Evolutionary conservation across 2,797 vertebrate species (phyloP).

Genomic region (Scolopax rusticola): DNA sequence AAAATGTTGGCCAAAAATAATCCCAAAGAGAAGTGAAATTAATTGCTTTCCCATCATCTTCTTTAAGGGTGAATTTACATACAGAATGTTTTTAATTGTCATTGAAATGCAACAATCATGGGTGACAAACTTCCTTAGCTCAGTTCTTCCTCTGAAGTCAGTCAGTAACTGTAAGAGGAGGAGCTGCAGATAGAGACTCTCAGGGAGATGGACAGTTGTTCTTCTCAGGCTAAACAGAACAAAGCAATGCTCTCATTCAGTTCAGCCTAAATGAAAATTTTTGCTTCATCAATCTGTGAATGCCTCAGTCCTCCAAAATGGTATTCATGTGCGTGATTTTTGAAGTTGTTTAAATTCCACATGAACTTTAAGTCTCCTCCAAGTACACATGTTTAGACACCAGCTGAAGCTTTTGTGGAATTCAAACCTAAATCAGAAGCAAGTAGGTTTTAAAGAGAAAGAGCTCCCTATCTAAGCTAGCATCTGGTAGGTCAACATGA

Average conservation of each 20-base stretch:
- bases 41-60: conserved; percentile 49
- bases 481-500: background rate
- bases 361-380: background rate
- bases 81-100: conserved; percentile 3
- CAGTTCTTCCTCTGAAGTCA: background rate
- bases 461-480: background rate
- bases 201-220: background rate
- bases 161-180: background rate
- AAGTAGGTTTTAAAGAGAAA: background rate
- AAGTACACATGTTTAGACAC: background rate
- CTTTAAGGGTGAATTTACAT: conserved; percentile 21
- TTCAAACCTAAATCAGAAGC: background rate
- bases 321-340: background rate
- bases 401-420: background rate
- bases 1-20: conserved; percentile 58
- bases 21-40: conserved; percentile 58
- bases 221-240: background rate
- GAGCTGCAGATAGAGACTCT: background rate
- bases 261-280: background rate
- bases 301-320: background rate
- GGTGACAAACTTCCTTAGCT: background rate
- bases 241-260: background rate
- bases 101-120: background rate
- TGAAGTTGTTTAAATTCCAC: background rate
- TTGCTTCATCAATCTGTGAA: background rate